Conservation (phyloP, 1,140 invertebrate genomes). For the Mycetomoellerius zeteki region DNA sequence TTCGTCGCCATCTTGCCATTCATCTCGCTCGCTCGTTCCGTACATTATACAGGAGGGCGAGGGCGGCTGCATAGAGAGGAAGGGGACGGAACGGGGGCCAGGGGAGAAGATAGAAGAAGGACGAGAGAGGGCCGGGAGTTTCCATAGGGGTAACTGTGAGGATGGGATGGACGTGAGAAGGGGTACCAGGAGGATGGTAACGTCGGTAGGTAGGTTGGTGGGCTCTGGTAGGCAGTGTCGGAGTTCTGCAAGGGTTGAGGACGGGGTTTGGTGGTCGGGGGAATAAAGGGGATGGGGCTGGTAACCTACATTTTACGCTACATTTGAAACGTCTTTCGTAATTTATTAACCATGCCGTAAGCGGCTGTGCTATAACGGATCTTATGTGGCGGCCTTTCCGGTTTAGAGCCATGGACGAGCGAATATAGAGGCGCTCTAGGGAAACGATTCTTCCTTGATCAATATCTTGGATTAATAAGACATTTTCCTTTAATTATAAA, state of each 20-base stretch:
- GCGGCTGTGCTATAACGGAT: conserved; percentile 55
- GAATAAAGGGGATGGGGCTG: conserved; percentile 51
- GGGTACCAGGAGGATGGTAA: conserved; percentile 24
- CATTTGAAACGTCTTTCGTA: conserved; percentile 80
- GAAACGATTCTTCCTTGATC: neutral
- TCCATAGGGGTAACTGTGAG: conserved; percentile 29
- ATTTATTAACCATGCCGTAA: conserved; percentile 73
- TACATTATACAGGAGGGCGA: conserved; percentile 82
- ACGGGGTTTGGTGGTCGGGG: neutral
- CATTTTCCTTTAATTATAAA: neutral
- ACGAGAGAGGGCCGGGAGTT: conserved; percentile 8
- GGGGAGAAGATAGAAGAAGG: conserved; percentile 19
- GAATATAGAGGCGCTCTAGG: neutral
- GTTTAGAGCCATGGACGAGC: conserved; percentile 16
- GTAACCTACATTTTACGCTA: conserved; percentile 84
- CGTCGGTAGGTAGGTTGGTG: conserved; percentile 45
- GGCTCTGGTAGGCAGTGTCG: conserved; percentile 71
- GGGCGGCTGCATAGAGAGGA: conserved; percentile 39
- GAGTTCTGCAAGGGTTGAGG: conserved; percentile 66
- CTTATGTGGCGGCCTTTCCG: conserved; percentile 37
- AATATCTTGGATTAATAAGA: neutral
- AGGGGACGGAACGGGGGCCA: conserved; percentile 21
- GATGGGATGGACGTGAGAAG: conserved; percentile 30
- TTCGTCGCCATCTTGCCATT: conserved; percentile 86
- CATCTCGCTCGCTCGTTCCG: conserved; percentile 83